Percentiles rank a stretch among this genome's conserved stretches.
Evolutionary conservation across 2,888 invertebrate species (phyloP).

Genomic region (Dascillus cervinus): DNA sequence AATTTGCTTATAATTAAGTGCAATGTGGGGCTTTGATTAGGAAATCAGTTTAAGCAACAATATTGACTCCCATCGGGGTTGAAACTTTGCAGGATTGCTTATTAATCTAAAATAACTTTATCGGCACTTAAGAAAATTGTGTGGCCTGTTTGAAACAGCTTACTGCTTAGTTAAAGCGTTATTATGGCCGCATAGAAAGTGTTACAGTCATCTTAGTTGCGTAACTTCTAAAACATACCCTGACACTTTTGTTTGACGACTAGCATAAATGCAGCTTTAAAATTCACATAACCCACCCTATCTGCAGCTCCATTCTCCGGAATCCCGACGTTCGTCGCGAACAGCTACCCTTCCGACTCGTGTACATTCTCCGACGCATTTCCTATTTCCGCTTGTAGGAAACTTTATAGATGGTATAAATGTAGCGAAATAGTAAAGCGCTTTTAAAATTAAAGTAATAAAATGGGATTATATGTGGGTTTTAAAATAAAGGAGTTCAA

Average conservation of each 20-base stretch:
- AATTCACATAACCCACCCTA: slow-evolving; percentile 11
- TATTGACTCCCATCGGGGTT: too few relatives aligned
- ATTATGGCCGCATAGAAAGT: slow-evolving; percentile 5
- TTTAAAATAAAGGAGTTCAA: slow-evolving; percentile 9
- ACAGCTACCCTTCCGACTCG: slow-evolving; percentile 2
- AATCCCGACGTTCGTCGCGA: slow-evolving; percentile 3
- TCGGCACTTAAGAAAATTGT: slow-evolving; percentile 18
- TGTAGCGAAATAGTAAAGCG: slow-evolving; percentile 15
- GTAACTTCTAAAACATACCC: slow-evolving; percentile 7
- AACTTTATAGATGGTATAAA: slow-evolving; percentile 16
- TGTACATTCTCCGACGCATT: slow-evolving; percentile 5
- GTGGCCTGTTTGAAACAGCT: slow-evolving; percentile 12
- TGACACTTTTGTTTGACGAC: slow-evolving; percentile 15
- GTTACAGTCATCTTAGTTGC: slow-evolving; percentile 1
- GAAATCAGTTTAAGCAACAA: too few relatives aligned
- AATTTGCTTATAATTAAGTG: too few relatives aligned
- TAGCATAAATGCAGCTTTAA: slow-evolving; percentile 14
- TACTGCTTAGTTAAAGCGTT: slow-evolving; percentile 8
- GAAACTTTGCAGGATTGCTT: too few relatives aligned
- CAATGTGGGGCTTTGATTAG: too few relatives aligned
- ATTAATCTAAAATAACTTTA: slow-evolving; percentile 20
- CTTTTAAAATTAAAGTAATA: slow-evolving; percentile 13
- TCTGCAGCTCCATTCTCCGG: slow-evolving; percentile 6
- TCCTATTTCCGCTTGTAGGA: slow-evolving; percentile 6
- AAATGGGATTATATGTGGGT: slow-evolving; percentile 9